phyloP scores from a whole-genome alignment of 2,113 vertebrate species.

The Aviceda subcristata region DNA sequence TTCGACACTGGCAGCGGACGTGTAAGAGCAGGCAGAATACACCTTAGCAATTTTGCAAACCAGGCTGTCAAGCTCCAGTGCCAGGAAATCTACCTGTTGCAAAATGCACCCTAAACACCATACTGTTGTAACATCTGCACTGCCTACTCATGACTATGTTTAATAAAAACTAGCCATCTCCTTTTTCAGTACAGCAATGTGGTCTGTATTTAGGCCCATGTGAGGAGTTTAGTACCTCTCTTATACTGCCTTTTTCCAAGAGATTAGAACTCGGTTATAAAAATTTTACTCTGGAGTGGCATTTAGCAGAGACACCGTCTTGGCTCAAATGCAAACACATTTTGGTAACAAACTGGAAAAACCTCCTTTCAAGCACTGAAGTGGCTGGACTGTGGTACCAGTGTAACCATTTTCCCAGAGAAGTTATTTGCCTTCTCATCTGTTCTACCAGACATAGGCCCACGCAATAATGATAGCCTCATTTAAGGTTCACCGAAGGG shows the following conservation, averaged over 20 bases:
- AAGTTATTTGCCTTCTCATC: not conserved
- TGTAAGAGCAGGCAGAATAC: not conserved
- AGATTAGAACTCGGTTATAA: not conserved
- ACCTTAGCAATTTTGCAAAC: slow-evolving; percentile 1
- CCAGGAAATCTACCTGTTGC: slow-evolving; percentile 45
- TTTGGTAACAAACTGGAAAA: not conserved
- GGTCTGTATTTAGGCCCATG: not conserved
- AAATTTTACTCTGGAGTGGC: not conserved
- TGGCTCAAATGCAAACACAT: not conserved
- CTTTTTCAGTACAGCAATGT: not conserved
- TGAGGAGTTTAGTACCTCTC: not conserved
- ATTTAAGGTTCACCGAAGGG: not conserved
- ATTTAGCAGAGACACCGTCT: not conserved
- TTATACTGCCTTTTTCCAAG: not conserved
- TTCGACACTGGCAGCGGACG: not conserved
- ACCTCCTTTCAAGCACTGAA: not conserved
- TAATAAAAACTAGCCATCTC: not conserved
- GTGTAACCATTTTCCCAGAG: not conserved
- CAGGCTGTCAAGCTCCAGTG: not conserved
- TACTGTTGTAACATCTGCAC: not conserved
- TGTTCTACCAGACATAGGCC: not conserved
- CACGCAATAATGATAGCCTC: not conserved
- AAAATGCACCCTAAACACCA: slow-evolving; percentile 2
- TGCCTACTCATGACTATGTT: not conserved
- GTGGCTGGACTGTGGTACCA: not conserved